Conservation (phyloP, 2,113 vertebrate species). For the Myiopsitta monachus region DNA sequence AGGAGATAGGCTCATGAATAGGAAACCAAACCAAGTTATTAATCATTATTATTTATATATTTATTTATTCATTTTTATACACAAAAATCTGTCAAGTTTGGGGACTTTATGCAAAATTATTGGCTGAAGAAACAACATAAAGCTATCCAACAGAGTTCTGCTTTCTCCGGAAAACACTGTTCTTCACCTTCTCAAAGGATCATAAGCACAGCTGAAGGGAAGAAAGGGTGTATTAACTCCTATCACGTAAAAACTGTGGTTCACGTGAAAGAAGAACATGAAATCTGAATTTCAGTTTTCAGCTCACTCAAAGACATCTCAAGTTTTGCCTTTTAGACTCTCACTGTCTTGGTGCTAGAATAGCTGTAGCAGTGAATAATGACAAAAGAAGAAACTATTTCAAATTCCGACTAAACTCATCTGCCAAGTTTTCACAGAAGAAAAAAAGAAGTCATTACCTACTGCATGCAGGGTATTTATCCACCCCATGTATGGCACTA, state of each 20-base stretch:
- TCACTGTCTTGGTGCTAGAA: not conserved
- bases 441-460: not conserved
- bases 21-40: not conserved
- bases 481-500: too few relatives aligned
- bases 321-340: not conserved
- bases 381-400: not conserved
- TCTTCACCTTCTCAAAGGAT: not conserved
- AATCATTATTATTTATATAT: not conserved
- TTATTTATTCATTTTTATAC: slow-evolving; percentile 30
- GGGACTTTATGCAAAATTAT: slow-evolving; percentile 20
- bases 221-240: not conserved
- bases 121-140: slow-evolving; percentile 18
- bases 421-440: not conserved
- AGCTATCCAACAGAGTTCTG: not conserved
- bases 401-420: not conserved
- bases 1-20: not conserved
- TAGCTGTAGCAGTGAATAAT: not conserved
- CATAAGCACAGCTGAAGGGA: not conserved
- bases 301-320: not conserved
- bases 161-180: not conserved
- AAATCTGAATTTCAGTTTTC: not conserved
- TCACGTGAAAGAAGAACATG: not conserved
- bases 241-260: not conserved
- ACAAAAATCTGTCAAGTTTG: slow-evolving; percentile 3
- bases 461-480: not conserved